Evolutionary conservation across 1,140 invertebrate genomes (phyloP), one percentile per base, ranked within the genome.

Genomic region (Tetramorium simillimum): DNA sequence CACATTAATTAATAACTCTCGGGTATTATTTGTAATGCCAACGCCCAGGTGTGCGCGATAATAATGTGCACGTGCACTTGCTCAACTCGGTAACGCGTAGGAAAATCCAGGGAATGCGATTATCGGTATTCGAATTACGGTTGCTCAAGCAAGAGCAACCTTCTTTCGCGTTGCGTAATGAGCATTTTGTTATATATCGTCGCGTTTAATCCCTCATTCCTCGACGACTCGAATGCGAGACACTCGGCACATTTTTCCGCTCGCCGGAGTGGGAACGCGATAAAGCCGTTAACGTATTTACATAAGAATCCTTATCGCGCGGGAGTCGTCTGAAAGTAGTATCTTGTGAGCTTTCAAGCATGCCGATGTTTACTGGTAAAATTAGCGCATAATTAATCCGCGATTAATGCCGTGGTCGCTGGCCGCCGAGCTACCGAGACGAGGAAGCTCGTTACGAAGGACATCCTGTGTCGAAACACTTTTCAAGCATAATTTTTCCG

Each of bases 261-360:
- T 67, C 49, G 51, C 49, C 51, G 56, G 84, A 76, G 78, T 81
- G 69, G 82, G 40, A 40, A 3, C 40, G 43, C 72, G 88, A 90
- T 90, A 89, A 84, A 77, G 6, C 40, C 51, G 60, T 86, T 80
- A 40, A 73, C 62, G 49, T 75, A 90, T 91, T 91, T 91, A 85
- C 90, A 89, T 85, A 89, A 91, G 89, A 88, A 87, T 86, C 3
- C 85, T 91, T 90, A 91, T 91, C 90, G 67, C 49, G 1, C 86
- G 46, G 14, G n/a, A 40, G 2, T 5, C 56, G 53, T 65, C 56
- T 21, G 1, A 37, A 1, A 14, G 49, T 16, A 51, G 86, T 90
- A 28, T 60, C 75, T 58, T 73, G 40, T 67, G 40, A 24, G 56
- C 56, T 72, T 60, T 75, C 40, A 73, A 67, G 40, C 65, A 33